A percentile compares a stretch with the other conserved stretches of the same genome.
These are phyloP conservation scores for Megaceryle maxima DNA, from an alignment of 2,113 vertebrate genomes.

Conservation along the genomic window DNA sequence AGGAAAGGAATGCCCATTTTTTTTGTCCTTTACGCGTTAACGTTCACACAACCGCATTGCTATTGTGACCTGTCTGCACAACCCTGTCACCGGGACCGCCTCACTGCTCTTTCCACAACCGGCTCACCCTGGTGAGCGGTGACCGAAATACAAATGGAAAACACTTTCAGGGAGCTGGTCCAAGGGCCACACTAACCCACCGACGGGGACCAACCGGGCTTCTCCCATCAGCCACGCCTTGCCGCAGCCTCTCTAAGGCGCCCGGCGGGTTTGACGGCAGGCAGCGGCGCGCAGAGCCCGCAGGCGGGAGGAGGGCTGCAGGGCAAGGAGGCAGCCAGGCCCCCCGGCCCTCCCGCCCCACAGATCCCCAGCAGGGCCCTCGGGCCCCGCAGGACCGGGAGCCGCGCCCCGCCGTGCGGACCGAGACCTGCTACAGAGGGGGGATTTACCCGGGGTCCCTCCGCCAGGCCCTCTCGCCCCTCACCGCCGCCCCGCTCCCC, in stretches of 20 bases:
- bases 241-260: neutral
- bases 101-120: neutral
- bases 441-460: neutral
- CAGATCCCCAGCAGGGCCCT: neutral
- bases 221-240: neutral
- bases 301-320: neutral
- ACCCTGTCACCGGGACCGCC: neutral
- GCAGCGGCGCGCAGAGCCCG: neutral
- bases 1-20: neutral
- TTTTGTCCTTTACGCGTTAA: neutral
- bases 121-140: fast-evolving
- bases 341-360: neutral
- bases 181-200: neutral
- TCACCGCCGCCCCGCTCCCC: neutral
- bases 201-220: fast-evolving
- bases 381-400: too few species aligned
- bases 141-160: neutral
- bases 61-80: neutral
- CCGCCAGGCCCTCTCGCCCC: neutral
- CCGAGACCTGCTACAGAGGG: neutral
- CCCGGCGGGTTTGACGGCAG: neutral
- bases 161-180: neutral
- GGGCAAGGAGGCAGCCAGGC: neutral
- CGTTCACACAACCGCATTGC: neutral
- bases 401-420: neutral